Conservation (phyloP, 2,113 vertebrate species). For the Xenus cinereus region DNA sequence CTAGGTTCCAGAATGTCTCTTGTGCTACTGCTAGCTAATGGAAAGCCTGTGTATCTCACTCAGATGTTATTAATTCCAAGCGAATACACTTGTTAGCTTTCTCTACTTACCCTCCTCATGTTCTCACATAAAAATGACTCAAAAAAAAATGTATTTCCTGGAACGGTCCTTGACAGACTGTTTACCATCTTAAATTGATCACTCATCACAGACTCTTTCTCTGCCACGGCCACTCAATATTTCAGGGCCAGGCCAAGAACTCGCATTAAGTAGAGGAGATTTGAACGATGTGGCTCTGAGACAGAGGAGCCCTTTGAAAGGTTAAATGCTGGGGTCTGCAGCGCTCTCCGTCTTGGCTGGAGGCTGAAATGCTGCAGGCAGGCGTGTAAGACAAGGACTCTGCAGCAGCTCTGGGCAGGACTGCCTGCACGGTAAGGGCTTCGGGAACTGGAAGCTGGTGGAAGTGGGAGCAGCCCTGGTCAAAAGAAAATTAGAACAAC, state of each 20-base stretch:
- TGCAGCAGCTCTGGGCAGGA: background rate
- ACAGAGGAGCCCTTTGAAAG: constrained; percentile 6
- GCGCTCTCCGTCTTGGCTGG: background rate
- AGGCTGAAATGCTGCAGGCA: background rate
- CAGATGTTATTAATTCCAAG: constrained; percentile 32
- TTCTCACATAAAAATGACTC: constrained; percentile 47
- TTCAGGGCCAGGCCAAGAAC: background rate
- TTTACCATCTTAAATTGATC: constrained; percentile 57
- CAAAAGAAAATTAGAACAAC: background rate
- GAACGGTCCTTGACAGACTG: constrained; percentile 41
- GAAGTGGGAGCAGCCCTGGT: background rate
- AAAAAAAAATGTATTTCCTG: constrained; percentile 15
- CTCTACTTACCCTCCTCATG: background rate
- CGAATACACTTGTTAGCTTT: constrained; percentile 14
- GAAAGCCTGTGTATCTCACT: background rate
- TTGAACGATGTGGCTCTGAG: background rate
- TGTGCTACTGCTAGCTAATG: background rate
- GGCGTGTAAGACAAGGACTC: background rate
- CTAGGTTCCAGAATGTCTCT: background rate
- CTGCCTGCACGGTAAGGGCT: background rate
- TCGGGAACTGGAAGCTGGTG: background rate
- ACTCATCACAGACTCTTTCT: background rate
- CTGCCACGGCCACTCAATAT: constrained; percentile 6
- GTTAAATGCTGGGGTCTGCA: background rate
- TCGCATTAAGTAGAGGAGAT: background rate